A percentile compares a stretch with the other conserved stretches of the same genome.
Conservation (phyloP, 1,140 invertebrate species). For the Doryteuthis pealeii region DNA sequence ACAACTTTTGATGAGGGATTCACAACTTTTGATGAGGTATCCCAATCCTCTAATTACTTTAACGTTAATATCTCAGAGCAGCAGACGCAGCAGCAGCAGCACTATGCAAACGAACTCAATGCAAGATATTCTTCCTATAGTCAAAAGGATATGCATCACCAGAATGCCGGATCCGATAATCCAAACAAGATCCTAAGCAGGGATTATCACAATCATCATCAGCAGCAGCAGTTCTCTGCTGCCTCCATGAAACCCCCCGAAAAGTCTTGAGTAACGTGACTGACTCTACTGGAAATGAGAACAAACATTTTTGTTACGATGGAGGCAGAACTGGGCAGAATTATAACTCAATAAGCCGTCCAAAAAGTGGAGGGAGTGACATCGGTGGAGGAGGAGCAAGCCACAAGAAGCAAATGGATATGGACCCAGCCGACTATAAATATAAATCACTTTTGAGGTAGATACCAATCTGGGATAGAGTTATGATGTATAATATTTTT, state of each 20-base stretch:
- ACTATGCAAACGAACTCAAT: neutral
- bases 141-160: neutral
- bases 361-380: neutral
- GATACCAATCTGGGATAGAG: too few relatives aligned
- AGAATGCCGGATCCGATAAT: neutral
- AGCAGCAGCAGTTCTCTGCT: neutral
- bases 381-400: slow-evolving; percentile 53
- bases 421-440: neutral
- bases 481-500: too few relatives aligned
- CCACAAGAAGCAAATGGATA: slow-evolving; percentile 4
- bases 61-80: neutral
- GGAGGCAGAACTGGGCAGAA: slow-evolving; percentile 13
- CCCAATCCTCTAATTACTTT: neutral
- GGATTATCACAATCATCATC: neutral
- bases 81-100: neutral
- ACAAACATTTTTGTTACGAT: slow-evolving; percentile 18
- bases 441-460: too few relatives aligned
- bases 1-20: too few relatives aligned
- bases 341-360: slow-evolving; percentile 7
- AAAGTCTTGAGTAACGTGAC: neutral
- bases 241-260: neutral
- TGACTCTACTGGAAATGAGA: slow-evolving; percentile 11
- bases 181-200: neutral
- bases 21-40: too few relatives aligned
- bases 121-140: neutral